These are phyloP conservation scores for Syngnathus rostellatus DNA, from an alignment of 2,797 vertebrate genomes.

Conservation along the genomic window DNA sequence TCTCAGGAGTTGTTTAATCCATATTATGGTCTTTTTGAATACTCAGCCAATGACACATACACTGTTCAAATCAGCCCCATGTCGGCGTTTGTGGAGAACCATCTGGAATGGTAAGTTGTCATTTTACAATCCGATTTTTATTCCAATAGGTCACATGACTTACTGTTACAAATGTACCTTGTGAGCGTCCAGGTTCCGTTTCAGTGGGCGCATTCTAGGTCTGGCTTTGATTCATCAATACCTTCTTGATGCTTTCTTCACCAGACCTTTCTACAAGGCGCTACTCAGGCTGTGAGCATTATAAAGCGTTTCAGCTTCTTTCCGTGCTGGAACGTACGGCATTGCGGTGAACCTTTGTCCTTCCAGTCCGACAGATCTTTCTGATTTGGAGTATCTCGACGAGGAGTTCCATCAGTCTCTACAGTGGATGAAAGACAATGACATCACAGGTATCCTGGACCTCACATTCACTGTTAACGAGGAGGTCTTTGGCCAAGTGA, in stretches of 20 bases:
- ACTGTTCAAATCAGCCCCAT: conserved; percentile 98
- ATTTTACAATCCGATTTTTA: neutral
- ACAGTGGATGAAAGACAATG: conserved; percentile 99
- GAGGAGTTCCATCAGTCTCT: conserved; percentile 97
- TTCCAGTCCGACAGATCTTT: conserved; percentile 84
- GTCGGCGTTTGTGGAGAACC: conserved; percentile 97
- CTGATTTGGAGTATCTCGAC: conserved; percentile 93
- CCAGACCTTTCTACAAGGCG: conserved; percentile 89
- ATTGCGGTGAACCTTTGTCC: conserved; percentile 1
- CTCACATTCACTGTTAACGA: conserved; percentile 97
- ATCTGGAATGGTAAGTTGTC: conserved; percentile 85
- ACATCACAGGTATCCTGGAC: conserved; percentile 94
- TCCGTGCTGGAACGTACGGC: too few relatives aligned
- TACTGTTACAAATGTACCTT: neutral
- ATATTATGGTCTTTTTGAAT: conserved; percentile 96
- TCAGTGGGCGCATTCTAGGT: conserved; percentile 93
- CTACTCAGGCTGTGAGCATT: conserved; percentile 87
- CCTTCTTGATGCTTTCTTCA: conserved; percentile 86
- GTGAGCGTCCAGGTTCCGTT: conserved; percentile 80
- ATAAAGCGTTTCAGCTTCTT: too few relatives aligned
- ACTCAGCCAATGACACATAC: conserved; percentile 94
- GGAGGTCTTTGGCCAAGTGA: conserved; percentile 94
- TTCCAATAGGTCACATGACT: neutral
- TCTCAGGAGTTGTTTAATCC: conserved; percentile 98
- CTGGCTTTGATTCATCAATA: conserved; percentile 96